Conservation (phyloP, 2,888 invertebrate species). For the Prosapia bicincta region DNA sequence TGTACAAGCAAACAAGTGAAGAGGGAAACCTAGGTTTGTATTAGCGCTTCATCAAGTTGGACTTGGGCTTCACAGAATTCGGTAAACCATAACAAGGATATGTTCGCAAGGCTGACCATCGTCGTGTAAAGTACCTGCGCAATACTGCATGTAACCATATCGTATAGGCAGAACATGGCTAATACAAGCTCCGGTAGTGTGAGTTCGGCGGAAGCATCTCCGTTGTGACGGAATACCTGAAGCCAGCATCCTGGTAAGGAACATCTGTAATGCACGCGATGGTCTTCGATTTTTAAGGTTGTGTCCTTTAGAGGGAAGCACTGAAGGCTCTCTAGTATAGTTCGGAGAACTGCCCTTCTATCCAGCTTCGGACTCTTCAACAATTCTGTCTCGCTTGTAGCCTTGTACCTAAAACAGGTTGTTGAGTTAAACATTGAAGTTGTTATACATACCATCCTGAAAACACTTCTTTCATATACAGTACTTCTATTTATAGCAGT, state of each 20-base stretch:
- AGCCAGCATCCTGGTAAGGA: neutral
- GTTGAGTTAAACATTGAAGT: too few species aligned
- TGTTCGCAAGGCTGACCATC: too few species aligned
- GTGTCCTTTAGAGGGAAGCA: neutral
- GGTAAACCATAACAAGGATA: too few species aligned
- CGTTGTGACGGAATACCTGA: neutral
- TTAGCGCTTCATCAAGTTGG: too few species aligned
- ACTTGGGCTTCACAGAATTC: too few species aligned
- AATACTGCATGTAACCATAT: neutral
- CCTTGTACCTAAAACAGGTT: neutral
- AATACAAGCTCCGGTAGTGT: neutral
- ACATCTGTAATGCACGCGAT: neutral
- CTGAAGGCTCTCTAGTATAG: neutral
- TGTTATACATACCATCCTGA: too few species aligned
- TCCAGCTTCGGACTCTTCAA: neutral
- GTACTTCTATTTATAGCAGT: too few species aligned
- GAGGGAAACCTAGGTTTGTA: too few species aligned
- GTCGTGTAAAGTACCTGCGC: too few species aligned
- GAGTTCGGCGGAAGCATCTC: neutral
- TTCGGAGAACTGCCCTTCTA: neutral
- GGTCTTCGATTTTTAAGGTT: neutral
- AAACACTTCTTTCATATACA: too few species aligned
- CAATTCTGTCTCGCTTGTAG: neutral
- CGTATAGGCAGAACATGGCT: neutral
- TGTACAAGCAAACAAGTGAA: too few species aligned